phyloP scores from a whole-genome alignment of 2,113 vertebrate genomes.

The Dicentrarchus labrax region DNA sequence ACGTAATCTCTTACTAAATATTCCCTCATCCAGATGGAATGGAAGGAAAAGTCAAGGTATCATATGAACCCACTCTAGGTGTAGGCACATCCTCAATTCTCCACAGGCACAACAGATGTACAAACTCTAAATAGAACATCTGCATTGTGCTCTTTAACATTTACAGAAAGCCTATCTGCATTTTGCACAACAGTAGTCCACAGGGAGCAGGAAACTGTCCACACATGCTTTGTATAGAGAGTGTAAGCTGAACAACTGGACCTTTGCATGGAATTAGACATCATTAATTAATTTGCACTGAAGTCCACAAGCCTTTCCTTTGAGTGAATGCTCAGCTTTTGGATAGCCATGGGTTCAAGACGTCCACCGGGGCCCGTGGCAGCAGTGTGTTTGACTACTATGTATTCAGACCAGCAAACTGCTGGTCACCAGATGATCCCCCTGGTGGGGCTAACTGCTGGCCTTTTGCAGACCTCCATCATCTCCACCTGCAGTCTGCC shows the following conservation, averaged over 20 bases:
- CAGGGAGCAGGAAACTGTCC: constrained; percentile 23
- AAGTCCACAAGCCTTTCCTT: constrained; percentile 45
- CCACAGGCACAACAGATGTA: constrained; percentile 46
- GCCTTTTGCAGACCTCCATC: constrained; percentile 78
- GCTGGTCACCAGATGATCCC: constrained; percentile 73
- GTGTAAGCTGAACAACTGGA: constrained; percentile 41
- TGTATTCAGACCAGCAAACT: constrained; percentile 68
- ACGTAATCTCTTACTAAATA: constrained; percentile 9
- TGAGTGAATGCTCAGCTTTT: constrained; percentile 58
- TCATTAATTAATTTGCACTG: constrained; percentile 63
- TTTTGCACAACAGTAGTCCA: constrained; percentile 34
- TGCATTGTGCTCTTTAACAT: constrained; percentile 48
- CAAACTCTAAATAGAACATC: constrained; percentile 52
- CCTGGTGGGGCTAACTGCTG: constrained; percentile 65
- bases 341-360: constrained; percentile 64
- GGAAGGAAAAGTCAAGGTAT: constrained; percentile 21
- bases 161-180: constrained; percentile 45
- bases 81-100: constrained; percentile 34
- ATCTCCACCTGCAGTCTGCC: constrained; percentile 75
- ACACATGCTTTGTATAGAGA: constrained; percentile 14
- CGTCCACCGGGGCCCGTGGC: constrained; percentile 34
- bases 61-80: constrained; percentile 18
- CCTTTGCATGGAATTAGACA: constrained; percentile 55
- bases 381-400: constrained; percentile 57
- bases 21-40: constrained; percentile 20